Base-by-base conservation (phyloP, 2,888 invertebrate species). In the Lepidocyrtinus sp. region DNA sequence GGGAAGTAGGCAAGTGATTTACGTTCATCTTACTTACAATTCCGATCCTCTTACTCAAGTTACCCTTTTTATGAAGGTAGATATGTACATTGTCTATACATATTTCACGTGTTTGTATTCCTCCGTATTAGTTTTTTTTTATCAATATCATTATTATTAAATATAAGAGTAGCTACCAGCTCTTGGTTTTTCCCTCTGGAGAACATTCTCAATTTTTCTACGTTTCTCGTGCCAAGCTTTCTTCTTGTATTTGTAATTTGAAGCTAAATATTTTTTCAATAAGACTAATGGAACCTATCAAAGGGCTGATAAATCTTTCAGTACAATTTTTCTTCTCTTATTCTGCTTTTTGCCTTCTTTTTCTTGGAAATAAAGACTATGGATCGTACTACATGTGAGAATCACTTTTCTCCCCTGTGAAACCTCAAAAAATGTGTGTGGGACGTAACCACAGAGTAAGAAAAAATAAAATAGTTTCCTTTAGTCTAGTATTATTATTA, bases 291-390 rank as follows among this genome's bases (percentile, higher is more conserved):
- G 86, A 86, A 85, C 74, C 84, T 84, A 86, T 85, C 84, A 86
- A 85, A 85, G 86, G 82, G 82, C 85, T 86, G 86, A 86, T 86
- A 86, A 86, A 86, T 86, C 84, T 86, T 85, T 86, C 84, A 85
- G 77, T 75, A 45, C 50, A 64, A 55, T 74, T 69, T 64, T 68
- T 73, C 25, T 46, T 70, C 46, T 62, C 19, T 50, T 50, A 50
- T 50, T 25, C 25, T 59, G 17, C 17, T 22, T 68, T 36, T 63
- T 24, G 55, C 50, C 25, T 36, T 72, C 63, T 26, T 67, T 75
- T 25, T 75, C 22, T 59, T 12, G 45, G 27, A 73, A 78, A 78
- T 78, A 78, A 78, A 76, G 65, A 65, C 46, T 50, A 36, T 36
- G 36, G 12, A 12, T 12, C 36, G 50, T n/a, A n/a, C n/a, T n/a